A percentile compares a stretch with the other conserved stretches of the same genome.
Evolutionary conservation across 2,113 vertebrate genomes (phyloP).

Genomic region (Tragelaphus imberbis): DNA sequence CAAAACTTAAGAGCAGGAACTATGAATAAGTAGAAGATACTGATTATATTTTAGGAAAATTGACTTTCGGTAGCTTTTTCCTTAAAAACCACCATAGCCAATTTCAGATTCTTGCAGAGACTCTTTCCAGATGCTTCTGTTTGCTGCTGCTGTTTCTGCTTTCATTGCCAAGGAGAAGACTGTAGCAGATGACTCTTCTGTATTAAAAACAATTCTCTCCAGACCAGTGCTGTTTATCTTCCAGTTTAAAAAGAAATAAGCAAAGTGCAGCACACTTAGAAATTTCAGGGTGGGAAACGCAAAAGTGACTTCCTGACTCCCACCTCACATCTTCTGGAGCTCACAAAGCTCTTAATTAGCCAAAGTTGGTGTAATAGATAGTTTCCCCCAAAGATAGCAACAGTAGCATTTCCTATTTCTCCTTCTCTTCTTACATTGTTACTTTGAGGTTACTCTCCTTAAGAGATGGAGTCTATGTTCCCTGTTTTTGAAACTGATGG

Average conservation of each 20-base stretch:
- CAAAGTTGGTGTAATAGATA: not conserved
- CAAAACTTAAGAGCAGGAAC: not conserved
- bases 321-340: not conserved
- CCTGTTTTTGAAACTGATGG: not conserved
- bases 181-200: not conserved
- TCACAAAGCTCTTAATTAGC: not conserved
- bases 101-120: not conserved
- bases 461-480: not conserved
- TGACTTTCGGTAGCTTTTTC: slow-evolving; percentile 1
- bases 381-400: not conserved
- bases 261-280: not conserved
- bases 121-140: slow-evolving; percentile 45
- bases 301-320: not conserved
- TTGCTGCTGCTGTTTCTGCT: not conserved
- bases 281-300: not conserved
- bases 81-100: slow-evolving; percentile 4
- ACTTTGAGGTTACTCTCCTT: not conserved
- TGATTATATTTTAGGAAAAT: not conserved
- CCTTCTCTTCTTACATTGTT: not conserved
- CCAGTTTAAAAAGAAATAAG: not conserved
- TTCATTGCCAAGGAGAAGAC: not conserved
- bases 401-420: not conserved
- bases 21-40: not conserved
- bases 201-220: not conserved
- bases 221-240: not conserved